Evolutionary conservation across 2,888 invertebrate species (phyloP), one percentile per base, ranked within the genome.

Genomic region (Rhamnusium bicolor): DNA sequence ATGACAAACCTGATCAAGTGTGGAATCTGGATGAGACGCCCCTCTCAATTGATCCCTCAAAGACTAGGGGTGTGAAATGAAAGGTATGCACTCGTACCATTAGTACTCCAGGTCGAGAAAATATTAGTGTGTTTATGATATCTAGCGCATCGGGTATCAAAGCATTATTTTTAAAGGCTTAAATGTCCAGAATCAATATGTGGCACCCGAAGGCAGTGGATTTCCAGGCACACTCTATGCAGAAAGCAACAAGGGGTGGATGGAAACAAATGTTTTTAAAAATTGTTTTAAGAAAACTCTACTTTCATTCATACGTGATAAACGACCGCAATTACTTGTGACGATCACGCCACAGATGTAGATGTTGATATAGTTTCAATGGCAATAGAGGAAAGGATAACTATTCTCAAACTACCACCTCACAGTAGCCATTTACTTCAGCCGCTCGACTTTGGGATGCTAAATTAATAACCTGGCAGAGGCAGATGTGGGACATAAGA

Each of bases 101-200:
- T n/a, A n/a, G n/a, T n/a, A n/a, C n/a, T n/a, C n/a, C n/a, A n/a
- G n/a, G n/a, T n/a, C n/a, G n/a, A n/a, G n/a, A n/a, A n/a, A n/a
- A n/a, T n/a, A n/a, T n/a, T n/a, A n/a, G n/a, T n/a, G n/a, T n/a
- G n/a, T n/a, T n/a, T n/a, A n/a, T n/a, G n/a, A n/a, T n/a, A n/a
- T n/a, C n/a, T n/a, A n/a, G 67, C 77, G 81, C 80, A 65, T 71
- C 69, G 71, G 84, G 84, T 49, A 78, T 81, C 0, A 86, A 85
- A 77, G 78, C 77, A 10, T 86, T 46, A 82, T 85, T 56, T 84
- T 81, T 71, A 83, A 84, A 66, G 80, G 84, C 14, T 84, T 83
- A 74, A 81, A 85, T 77, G 70, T 84, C 18, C 86, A 85, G 85
- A 83, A 85, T 67, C 74, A 80, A 56, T 86, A 83, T 84, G 73